Conservation (phyloP, 2,888 invertebrate genomes). For the Caenorhabditis japonica region DNA sequence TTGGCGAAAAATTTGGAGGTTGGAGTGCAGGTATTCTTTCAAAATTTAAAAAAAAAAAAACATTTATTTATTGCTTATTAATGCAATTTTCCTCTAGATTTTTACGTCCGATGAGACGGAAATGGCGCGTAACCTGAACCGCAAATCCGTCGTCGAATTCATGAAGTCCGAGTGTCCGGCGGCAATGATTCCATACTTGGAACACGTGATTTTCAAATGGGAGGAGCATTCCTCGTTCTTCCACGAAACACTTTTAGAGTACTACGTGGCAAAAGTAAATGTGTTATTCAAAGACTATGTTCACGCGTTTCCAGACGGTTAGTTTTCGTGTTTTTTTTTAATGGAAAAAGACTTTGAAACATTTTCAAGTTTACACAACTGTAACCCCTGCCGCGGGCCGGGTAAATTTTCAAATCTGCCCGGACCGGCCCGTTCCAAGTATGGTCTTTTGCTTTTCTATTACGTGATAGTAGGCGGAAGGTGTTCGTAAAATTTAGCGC, state of each 20-base stretch:
- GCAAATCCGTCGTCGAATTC: slow-evolving; percentile 90
- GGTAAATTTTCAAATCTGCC: no score
- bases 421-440: no score
- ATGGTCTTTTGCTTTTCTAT: no score
- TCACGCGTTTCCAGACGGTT: slow-evolving; percentile 76
- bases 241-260: slow-evolving; percentile 91
- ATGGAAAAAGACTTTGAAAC: no score
- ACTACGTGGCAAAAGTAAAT: slow-evolving; percentile 86
- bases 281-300: slow-evolving; percentile 78
- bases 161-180: slow-evolving; percentile 85
- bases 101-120: slow-evolving; percentile 86
- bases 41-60: slow-evolving; percentile 4
- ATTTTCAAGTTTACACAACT: no score
- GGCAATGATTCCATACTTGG: slow-evolving; percentile 91
- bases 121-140: slow-evolving; percentile 90
- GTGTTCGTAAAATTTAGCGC: no score
- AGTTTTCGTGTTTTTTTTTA: slow-evolving; percentile 1
- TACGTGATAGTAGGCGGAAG: no score
- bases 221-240: slow-evolving; percentile 87
- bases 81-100: slow-evolving; percentile 79
- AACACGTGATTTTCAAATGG: slow-evolving; percentile 93
- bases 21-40: slow-evolving; percentile 84
- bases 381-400: no score
- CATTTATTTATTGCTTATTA: not conserved
- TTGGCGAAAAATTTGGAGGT: slow-evolving; percentile 88